phyloP scores from a whole-genome alignment of 1,140 invertebrate species.

The Acromyrmex charruanus region DNA sequence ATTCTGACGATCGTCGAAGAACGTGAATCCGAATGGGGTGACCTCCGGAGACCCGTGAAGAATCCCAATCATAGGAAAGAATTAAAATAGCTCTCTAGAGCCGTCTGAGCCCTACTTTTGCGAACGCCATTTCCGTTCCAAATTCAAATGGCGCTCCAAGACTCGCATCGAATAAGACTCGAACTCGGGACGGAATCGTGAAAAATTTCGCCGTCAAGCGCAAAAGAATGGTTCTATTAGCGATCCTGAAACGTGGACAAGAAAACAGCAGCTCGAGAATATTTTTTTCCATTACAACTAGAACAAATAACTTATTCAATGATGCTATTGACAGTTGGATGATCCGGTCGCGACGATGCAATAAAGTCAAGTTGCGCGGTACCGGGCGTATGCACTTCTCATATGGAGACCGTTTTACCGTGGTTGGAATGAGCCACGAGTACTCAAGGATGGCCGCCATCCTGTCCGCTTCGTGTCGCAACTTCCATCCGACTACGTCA shows the following conservation, averaged over 20 bases:
- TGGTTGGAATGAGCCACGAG: constrained; percentile 71
- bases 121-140: constrained; percentile 32
- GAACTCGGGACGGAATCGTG: neutral
- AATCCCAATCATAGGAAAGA: constrained; percentile 59
- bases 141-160: constrained; percentile 12
- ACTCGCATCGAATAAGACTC: neutral
- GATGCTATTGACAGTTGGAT: constrained; percentile 8
- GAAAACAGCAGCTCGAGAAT: neutral
- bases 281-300: constrained; percentile 22
- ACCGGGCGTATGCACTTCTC: constrained; percentile 63
- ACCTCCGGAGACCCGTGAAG: constrained; percentile 53
- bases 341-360: constrained; percentile 52
- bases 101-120: constrained; percentile 31
- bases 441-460: constrained; percentile 81
- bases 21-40: constrained; percentile 41
- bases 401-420: constrained; percentile 59
- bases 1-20: constrained; percentile 49
- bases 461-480: constrained; percentile 66
- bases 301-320: constrained; percentile 35
- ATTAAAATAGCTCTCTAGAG: constrained; percentile 51
- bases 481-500: constrained; percentile 74
- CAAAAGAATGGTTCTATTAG: neutral
- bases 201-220: neutral
- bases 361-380: constrained; percentile 42
- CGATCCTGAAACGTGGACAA: neutral